Evolutionary conservation across 2,888 invertebrate species (phyloP), one percentile per base, ranked within the genome.

Genomic region (Xylota sylvarum): DNA sequence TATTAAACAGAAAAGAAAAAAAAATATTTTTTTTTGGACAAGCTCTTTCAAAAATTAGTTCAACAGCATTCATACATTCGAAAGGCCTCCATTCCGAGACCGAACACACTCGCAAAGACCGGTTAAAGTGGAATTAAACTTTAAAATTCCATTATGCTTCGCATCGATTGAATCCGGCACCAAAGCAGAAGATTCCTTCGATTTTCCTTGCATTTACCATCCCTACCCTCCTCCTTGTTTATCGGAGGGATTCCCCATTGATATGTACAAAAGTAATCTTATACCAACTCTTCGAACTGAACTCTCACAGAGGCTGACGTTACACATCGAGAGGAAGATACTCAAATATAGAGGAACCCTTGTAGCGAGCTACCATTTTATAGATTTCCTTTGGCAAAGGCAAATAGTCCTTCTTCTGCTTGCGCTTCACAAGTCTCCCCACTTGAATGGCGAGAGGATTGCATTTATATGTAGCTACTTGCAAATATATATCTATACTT

Each of bases 91-190:
- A 23, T 10, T 50, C 50, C 1, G 23, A n/a, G n/a, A n/a, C n/a
- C n/a, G n/a, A n/a, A n/a, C n/a, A n/a, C 50, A 23, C 7, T 50
- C 23, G 19, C 64, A 74, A 52, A 32, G 43, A 74, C 55, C 55
- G 67, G 46, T 58, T 69, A 50, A 77, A 77, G 67, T 69, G 77
- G 14, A 77, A 77, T 69, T 78, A 70, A 78, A 78, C 52, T 78
- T 78, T 78, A 60, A 78, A 78, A 78, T 78, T 70, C 35, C 35
- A 69, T 70, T 70, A 78, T 52, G 62, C 35, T 55, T 52, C 60
- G 6, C 43, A 62, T 62, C 60, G 69, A 78, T 70, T 78, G 69
- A 78, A 52, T 43, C 23, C 52, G 19, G 37, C 23, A 50, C 58
- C 46, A 37, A 56, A 70, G 35, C 77, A 56, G 50, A 43, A 62